phyloP scores from a whole-genome alignment of 2,113 vertebrate genomes.

The Corythoichthys intestinalis region DNA sequence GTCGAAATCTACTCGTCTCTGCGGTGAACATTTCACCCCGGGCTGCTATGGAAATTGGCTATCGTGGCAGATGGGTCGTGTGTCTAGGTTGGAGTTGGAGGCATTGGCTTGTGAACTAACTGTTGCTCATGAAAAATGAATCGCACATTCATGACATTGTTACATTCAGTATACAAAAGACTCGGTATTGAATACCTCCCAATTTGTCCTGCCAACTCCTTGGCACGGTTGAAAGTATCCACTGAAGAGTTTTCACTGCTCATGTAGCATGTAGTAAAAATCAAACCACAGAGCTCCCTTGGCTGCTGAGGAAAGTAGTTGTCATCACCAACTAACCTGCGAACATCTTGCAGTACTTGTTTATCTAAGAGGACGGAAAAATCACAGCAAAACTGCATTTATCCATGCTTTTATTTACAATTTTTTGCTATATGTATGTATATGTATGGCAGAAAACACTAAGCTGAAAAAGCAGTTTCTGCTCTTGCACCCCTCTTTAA shows the following conservation, averaged over 20 bases:
- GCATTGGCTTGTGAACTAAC: too few species aligned
- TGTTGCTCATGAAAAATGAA: too few species aligned
- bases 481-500: too few species aligned
- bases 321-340: slow-evolving; percentile 69
- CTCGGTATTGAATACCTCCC: slow-evolving; percentile 76
- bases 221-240: slow-evolving; percentile 77
- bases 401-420: not conserved
- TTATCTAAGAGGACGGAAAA: slow-evolving; percentile 65
- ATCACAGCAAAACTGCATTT: not conserved
- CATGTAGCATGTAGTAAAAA: slow-evolving; percentile 97
- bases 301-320: slow-evolving; percentile 77
- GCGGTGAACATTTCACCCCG: too few species aligned
- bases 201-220: slow-evolving; percentile 82
- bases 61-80: too few species aligned
- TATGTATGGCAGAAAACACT: not conserved
- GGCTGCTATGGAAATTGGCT: too few species aligned
- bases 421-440: too few species aligned
- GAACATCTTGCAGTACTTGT: slow-evolving; percentile 79
- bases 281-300: slow-evolving; percentile 78
- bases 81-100: too few species aligned
- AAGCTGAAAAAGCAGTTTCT: too few species aligned
- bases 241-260: slow-evolving; percentile 88
- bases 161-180: not conserved
- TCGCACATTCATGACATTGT: too few species aligned
- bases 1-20: too few species aligned